Evolutionary conservation across 2,888 invertebrate genomes (phyloP), one percentile per base, ranked within the genome.

Genomic region (Agrochola lychnidis): DNA sequence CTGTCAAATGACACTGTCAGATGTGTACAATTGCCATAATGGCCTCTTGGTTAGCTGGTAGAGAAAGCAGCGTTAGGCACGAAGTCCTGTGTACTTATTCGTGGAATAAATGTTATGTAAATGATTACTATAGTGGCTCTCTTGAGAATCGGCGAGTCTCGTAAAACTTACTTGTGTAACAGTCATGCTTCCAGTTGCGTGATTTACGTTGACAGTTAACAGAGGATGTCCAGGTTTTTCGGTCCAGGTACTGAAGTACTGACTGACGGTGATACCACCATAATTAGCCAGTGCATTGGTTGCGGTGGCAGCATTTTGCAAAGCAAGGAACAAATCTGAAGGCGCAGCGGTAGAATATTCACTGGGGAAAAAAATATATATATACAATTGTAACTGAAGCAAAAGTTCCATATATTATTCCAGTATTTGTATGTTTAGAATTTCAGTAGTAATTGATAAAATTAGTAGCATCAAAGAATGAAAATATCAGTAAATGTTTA

Each of bases 161-260:
- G 1, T 40, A 19, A 56, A 48, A 71, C 73, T 7, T 91, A 97
- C 95, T 94, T 97, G 97, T 1, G 87, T 90, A 6, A 97, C 85
- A 6, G 63, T 89, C 82, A 96, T 95, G 1, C 62, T 82, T 53
- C 95, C 94, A 45, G 94, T 94, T 0, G 62, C 75, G 40, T 97
- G 96, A 83, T 97, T 86, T 22, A 97, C 91, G 0, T 73, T 87
- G 0, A 97, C 97, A 1, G 91, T 96, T 22, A 98, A 81, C 0
- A 98, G 88, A 0, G 98, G 98, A 89, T 97, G 97, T 3, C 98
- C 97, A 73, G 96, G 93, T 85, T 97, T 96, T 64, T 96, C 95
- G 0, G 97, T 97, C 98, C 98, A 98, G 0, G 97, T 94, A 74
- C 92, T 95, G 92, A 97, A 97, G 87, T 97, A 97, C 0, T 91